Evolutionary conservation across 2,797 vertebrate genomes (phyloP).

Genomic region (Acrossocheilus fasciatus): DNA sequence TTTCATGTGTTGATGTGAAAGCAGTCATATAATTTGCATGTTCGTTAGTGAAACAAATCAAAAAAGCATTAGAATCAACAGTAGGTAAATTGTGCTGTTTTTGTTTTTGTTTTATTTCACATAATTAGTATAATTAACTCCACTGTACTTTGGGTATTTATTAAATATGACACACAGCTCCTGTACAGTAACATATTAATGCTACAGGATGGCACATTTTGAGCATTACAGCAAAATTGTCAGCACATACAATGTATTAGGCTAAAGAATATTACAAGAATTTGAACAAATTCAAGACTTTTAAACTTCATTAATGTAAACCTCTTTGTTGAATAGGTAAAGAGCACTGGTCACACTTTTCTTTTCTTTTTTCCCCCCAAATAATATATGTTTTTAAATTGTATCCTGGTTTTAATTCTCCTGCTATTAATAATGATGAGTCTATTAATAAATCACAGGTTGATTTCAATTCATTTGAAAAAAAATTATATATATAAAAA

Average conservation of each 20-base stretch:
- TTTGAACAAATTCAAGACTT: not conserved
- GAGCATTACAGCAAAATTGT: not conserved
- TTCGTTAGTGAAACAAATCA: not conserved
- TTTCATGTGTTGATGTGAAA: not conserved
- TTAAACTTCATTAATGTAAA: not conserved
- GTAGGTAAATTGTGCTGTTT: not conserved
- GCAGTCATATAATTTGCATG: not conserved
- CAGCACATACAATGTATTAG: not conserved
- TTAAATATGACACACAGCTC: not conserved
- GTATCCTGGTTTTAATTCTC: not conserved
- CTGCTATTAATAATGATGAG: not conserved
- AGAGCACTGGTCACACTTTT: not conserved
- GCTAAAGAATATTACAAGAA: not conserved
- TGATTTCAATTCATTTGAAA: not conserved
- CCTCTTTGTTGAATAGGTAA: not conserved
- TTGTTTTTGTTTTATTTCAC: not conserved
- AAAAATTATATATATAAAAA: no score
- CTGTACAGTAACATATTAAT: slow-evolving; percentile 13
- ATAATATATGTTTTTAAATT: not conserved
- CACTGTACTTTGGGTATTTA: not conserved
- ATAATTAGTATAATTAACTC: not conserved
- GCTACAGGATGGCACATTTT: not conserved
- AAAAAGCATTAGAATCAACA: not conserved
- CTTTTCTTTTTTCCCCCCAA: no score
- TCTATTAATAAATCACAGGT: not conserved